Conservation (phyloP, 2,113 vertebrate species). For the Speoplatyrhinus poulsoni region DNA sequence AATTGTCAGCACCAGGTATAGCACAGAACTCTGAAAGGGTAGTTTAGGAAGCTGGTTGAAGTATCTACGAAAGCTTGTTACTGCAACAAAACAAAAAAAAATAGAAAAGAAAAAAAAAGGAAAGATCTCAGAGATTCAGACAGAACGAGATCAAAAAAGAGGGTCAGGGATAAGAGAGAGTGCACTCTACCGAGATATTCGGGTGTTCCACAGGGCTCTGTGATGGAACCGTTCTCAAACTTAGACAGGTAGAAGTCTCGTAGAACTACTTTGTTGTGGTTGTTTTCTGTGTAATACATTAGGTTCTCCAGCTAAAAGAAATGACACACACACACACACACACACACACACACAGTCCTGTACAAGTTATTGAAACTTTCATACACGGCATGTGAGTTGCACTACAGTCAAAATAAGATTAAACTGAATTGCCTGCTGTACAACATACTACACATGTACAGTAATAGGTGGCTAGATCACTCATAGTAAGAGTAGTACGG, state of each 20-base stretch:
- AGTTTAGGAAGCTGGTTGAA: too few relatives aligned
- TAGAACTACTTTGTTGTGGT: conserved; percentile 85
- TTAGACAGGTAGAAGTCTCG: conserved; percentile 85
- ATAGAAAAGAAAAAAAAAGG: not conserved
- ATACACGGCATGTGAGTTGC: not conserved
- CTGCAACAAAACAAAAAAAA: not conserved
- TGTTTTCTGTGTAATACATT: conserved; percentile 86
- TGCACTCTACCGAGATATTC: conserved; percentile 79
- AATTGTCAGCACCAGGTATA: conserved; percentile 7
- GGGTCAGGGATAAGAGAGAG: not conserved
- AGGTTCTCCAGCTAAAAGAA: conserved; percentile 82
- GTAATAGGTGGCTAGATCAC: not conserved
- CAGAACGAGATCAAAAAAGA: not conserved
- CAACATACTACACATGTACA: not conserved
- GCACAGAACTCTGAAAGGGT: conserved; percentile 8
- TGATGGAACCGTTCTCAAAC: conserved; percentile 84
- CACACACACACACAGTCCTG: conserved; percentile 4
- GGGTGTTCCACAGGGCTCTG: conserved; percentile 85
- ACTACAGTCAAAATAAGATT: too few relatives aligned
- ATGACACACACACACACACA: conserved; percentile 20
- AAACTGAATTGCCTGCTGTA: too few relatives aligned
- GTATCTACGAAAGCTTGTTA: too few relatives aligned
- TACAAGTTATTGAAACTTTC: not conserved
- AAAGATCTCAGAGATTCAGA: not conserved
- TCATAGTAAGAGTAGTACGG: not conserved